Conservation (phyloP, 2,797 vertebrate genomes). For the Ambastaia sidthimunki region DNA sequence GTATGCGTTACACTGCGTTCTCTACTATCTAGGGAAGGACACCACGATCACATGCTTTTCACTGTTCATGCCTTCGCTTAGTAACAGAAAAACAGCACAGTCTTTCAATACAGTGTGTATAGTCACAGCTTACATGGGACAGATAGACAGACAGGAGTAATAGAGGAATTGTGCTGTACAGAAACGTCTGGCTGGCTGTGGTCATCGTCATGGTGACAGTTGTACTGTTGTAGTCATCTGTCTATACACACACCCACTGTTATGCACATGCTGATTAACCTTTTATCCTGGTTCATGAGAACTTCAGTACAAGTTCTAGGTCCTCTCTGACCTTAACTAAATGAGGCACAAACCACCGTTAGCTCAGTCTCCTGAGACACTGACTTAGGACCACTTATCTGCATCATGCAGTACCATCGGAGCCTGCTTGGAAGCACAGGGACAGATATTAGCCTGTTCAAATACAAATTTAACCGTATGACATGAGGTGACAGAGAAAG, state of each 20-base stretch:
- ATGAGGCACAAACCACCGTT: not conserved
- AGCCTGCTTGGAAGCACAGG: not conserved
- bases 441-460: not conserved
- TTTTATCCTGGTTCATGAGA: no score
- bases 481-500: not conserved
- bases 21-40: constrained; percentile 35
- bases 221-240: not conserved
- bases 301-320: no score
- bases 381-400: not conserved
- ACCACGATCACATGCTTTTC: constrained; percentile 28
- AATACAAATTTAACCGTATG: not conserved
- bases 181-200: constrained; percentile 8
- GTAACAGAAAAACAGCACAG: constrained; percentile 27
- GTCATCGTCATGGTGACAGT: constrained; percentile 28
- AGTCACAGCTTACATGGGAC: not conserved
- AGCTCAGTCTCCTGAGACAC: not conserved
- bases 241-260: not conserved
- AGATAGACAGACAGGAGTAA: not conserved
- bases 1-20: constrained; percentile 22
- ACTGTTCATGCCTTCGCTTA: not conserved
- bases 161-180: not conserved
- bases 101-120: not conserved
- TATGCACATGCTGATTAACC: not conserved
- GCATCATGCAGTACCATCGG: not conserved
- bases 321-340: not conserved